These are phyloP conservation scores for Drosophila putrida DNA, from an alignment of 2,888 invertebrate genomes.

Conservation along the genomic window DNA sequence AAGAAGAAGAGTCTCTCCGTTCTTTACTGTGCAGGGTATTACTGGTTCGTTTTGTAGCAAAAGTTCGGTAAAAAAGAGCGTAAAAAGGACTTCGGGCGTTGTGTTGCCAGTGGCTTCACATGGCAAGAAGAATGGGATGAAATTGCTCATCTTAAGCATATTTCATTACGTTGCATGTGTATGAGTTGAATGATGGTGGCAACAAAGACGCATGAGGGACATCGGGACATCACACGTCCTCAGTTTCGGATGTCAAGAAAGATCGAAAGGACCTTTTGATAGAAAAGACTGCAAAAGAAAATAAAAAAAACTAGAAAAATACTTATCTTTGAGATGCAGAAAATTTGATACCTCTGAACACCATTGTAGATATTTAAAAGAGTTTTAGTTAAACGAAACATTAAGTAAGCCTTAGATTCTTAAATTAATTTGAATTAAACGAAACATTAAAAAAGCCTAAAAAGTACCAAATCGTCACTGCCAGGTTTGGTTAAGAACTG, in stretches of 20 bases:
- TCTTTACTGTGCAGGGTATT: constrained; percentile 25
- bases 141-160: constrained; percentile 67
- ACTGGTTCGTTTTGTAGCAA: background rate
- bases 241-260: constrained; percentile 72
- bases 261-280: constrained; percentile 49
- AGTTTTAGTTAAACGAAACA: no score
- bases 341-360: no score
- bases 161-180: constrained; percentile 70
- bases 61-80: background rate
- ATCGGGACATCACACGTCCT: constrained; percentile 33
- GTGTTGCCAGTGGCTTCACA: constrained; percentile 36
- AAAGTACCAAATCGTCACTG: no score
- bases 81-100: constrained; percentile 43
- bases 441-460: no score
- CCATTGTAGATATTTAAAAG: no score
- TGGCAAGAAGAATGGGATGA: constrained; percentile 2
- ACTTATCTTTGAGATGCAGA: no score
- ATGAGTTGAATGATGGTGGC: constrained; percentile 22
- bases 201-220: constrained; percentile 14
- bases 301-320: background rate
- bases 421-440: no score
- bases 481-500: no score
- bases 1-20: no score
- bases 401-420: no score
- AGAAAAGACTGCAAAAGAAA: background rate